Base-by-base conservation (phyloP, 2,797 vertebrate species). In the Clarias laeviceps region DNA sequence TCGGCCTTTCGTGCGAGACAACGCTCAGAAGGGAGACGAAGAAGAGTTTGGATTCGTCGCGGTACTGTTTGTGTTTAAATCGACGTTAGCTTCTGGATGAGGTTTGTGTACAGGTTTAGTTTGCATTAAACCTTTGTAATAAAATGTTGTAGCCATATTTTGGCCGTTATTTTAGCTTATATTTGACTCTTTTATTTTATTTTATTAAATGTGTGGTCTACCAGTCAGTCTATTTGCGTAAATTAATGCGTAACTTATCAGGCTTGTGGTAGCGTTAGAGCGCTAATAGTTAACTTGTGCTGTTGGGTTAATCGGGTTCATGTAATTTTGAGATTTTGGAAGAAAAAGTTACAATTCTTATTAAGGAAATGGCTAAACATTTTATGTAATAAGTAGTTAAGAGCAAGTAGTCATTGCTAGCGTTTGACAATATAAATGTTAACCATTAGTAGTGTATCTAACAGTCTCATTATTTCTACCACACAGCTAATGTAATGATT, bases 61-160 rank as follows among this genome's bases (percentile, higher is more conserved):
- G 86, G 82, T 7, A 22, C 34, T 89, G 87, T 89, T 89, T 89
- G 24, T 27, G 54, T 87, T 89, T 86, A 81, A 89, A 87, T 15
- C 0, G 56, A 56, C 9, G 9, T 37, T 17, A 37, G 7, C 5
- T 4, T 22, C 57, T n/a, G 1, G 24, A 2, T 83, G 1, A 12
- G 34, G 22, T 83, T 69, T 40, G 61, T 62, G 32, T n/a, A 15
- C 37, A 50, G 32, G 17, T 3, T 73, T 27, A 2, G 3, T 0
- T 61, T 8, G 5, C 14, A 17, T 37, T 37, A 37, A 37, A 37
- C 37, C 4, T 5, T 37, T 4, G 37, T 5, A 37, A 37, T 1
- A 22, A 24, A 11, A 27, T 24, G 8, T 50, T 18, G 37, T 65
- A 64, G 14, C 40, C 15, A 7, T 80, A 4, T 45, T 45, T 45